A percentile compares a stretch with the other conserved stretches of the same genome.
Evolutionary conservation across 1,140 invertebrate species (phyloP).

Genomic region (Hyles euphorbiae): DNA sequence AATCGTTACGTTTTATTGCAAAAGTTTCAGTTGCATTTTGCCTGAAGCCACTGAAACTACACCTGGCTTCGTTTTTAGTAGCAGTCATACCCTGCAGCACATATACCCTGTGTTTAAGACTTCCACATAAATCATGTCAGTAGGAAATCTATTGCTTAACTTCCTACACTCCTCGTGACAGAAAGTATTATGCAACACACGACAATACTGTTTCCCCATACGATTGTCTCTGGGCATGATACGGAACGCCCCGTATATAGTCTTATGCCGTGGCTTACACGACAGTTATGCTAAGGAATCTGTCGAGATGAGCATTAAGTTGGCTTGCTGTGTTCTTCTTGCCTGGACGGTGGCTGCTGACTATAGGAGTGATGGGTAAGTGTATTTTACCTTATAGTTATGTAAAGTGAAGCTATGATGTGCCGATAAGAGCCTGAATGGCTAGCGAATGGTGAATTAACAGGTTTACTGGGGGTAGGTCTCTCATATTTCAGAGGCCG

Average conservation of each 20-base stretch:
- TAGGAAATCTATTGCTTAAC: neutral
- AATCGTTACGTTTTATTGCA: too few relatives aligned
- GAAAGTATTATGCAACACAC: slow-evolving; percentile 23
- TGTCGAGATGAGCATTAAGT: slow-evolving; percentile 39
- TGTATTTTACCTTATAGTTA: neutral
- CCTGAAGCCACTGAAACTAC: too few relatives aligned
- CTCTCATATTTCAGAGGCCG: too few relatives aligned
- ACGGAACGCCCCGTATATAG: slow-evolving; percentile 62
- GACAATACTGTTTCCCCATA: slow-evolving; percentile 62
- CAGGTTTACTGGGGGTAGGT: too few relatives aligned
- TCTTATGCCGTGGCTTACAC: slow-evolving; percentile 30
- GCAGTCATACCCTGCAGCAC: too few relatives aligned
- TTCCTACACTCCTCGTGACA: slow-evolving; percentile 24
- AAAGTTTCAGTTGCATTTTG: too few relatives aligned
- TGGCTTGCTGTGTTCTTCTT: slow-evolving; percentile 28
- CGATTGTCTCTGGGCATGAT: slow-evolving; percentile 55
- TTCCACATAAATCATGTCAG: slow-evolving; percentile 43
- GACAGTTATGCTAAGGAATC: slow-evolving; percentile 34
- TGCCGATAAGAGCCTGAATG: too few relatives aligned
- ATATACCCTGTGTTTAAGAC: neutral
- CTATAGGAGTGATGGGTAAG: slow-evolving; percentile 58
- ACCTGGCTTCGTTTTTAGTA: too few relatives aligned
- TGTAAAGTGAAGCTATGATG: too few relatives aligned
- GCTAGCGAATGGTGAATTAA: too few relatives aligned
- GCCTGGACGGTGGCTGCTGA: slow-evolving; percentile 28